These are phyloP conservation scores for Distichodus sexfasciatus DNA, from an alignment of 2,797 vertebrate species.

Conservation along the genomic window DNA sequence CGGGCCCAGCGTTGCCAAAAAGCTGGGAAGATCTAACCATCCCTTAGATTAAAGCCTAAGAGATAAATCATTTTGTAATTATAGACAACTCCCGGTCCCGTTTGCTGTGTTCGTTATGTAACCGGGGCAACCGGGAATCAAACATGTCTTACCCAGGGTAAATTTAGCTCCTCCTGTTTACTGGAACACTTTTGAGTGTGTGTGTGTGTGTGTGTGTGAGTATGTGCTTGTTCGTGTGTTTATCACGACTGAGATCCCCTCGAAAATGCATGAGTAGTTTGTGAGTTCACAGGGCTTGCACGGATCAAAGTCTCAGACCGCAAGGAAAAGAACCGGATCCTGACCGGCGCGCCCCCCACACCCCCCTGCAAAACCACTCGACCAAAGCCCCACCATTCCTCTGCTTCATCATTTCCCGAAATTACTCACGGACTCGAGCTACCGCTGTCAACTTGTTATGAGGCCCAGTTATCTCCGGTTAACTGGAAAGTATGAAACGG, in stretches of 20 bases:
- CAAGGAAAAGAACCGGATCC: constrained; percentile 23
- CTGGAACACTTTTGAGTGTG: constrained; percentile 59
- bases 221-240: constrained; percentile 45
- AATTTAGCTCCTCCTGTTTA: constrained; percentile 68
- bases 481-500: neutral
- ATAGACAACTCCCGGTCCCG: constrained; percentile 62
- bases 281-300: neutral
- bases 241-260: constrained; percentile 20
- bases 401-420: neutral
- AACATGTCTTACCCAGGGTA: constrained; percentile 64
- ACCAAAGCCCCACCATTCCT: constrained; percentile 7
- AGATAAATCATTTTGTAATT: constrained; percentile 73
- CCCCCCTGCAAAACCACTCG: constrained; percentile 3
- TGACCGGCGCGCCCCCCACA: constrained; percentile 2
- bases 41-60: constrained; percentile 67
- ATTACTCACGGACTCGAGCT: neutral
- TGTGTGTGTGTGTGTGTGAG: constrained; percentile 19
- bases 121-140: constrained; percentile 70
- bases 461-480: neutral
- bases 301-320: constrained; percentile 28
- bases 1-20: neutral
- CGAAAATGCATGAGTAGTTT: constrained; percentile 7
- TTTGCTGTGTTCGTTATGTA: constrained; percentile 66
- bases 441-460: neutral
- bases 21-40: constrained; percentile 27